Evolutionary conservation across 2,888 invertebrate genomes (phyloP).

Genomic region (Nephrocerus scutellatus): DNA sequence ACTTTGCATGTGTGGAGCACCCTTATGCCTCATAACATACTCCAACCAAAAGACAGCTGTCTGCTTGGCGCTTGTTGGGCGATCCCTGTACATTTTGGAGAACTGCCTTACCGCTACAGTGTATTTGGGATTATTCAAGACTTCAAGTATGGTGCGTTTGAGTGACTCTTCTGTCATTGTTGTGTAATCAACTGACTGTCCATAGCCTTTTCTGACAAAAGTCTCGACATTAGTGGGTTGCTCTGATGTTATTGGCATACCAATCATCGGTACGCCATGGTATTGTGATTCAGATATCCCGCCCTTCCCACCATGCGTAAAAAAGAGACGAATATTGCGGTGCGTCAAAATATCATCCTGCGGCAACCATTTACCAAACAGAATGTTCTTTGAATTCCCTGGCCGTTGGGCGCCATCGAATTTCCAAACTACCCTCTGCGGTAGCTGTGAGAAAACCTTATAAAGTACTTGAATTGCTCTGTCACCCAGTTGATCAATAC

Average conservation of each 20-base stretch:
- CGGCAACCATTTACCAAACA: conserved; percentile 42
- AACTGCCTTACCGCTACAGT: conserved; percentile 38
- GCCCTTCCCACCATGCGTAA: conserved; percentile 52
- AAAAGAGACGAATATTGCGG: conserved; percentile 53
- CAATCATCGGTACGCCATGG: conserved; percentile 67
- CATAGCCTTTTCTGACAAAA: conserved; percentile 56
- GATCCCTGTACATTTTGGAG: conserved; percentile 48
- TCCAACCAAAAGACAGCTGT: conserved; percentile 53
- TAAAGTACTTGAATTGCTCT: conserved; percentile 50
- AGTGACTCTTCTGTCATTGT: conserved; percentile 21
- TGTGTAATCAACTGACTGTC: conserved; percentile 18
- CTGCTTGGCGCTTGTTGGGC: conserved; percentile 49
- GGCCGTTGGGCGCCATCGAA: conserved; percentile 54
- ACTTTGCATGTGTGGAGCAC: conserved; percentile 49
- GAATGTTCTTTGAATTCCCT: conserved; percentile 37
- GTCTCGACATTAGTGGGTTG: conserved; percentile 52
- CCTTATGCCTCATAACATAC: conserved; percentile 51
- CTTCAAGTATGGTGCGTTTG: conserved; percentile 20
- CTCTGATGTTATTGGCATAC: conserved; percentile 62
- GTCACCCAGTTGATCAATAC: conserved; percentile 39
- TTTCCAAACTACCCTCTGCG: conserved; percentile 58
- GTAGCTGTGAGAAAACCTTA: conserved; percentile 51
- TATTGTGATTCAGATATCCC: conserved; percentile 71
- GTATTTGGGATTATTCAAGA: conserved; percentile 26
- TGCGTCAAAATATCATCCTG: conserved; percentile 71